Conservation (phyloP, 2,888 invertebrate species). For the Melanargia galathea region DNA sequence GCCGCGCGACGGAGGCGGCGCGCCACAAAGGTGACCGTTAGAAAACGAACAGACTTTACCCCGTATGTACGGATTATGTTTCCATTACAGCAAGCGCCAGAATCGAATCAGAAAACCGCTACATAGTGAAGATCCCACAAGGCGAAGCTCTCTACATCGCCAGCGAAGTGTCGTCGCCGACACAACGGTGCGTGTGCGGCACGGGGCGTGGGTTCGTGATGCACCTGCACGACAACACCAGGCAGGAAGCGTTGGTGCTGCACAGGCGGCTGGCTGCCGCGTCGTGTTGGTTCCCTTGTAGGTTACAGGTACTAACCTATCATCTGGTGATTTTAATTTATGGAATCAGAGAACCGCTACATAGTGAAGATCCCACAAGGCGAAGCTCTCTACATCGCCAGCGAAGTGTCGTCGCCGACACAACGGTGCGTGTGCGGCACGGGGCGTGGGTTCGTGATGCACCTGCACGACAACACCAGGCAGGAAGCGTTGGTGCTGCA, state of each 20-base stretch:
- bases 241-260: constrained; percentile 90
- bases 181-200: constrained; percentile 87
- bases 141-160: constrained; percentile 90
- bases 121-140: constrained; percentile 86
- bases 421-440: constrained; percentile 88
- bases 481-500: constrained; percentile 90
- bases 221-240: constrained; percentile 90
- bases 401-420: constrained; percentile 84
- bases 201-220: constrained; percentile 88
- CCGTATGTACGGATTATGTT: too few relatives aligned
- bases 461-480: constrained; percentile 90
- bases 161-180: constrained; percentile 84
- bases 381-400: constrained; percentile 89
- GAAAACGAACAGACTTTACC: too few relatives aligned
- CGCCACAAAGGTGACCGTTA: too few relatives aligned
- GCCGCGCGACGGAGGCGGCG: too few relatives aligned
- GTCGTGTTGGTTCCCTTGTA: constrained; percentile 87
- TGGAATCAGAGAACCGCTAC: constrained; percentile 87
- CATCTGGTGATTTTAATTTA: not conserved
- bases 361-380: constrained; percentile 87
- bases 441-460: constrained; percentile 88
- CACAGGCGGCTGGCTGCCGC: constrained; percentile 86
- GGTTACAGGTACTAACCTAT: constrained; percentile 83
- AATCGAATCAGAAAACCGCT: constrained; percentile 87
- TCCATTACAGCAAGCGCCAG: constrained; percentile 78